phyloP scores from a whole-genome alignment of 2,113 vertebrate species.

The Callaeas wilsoni region DNA sequence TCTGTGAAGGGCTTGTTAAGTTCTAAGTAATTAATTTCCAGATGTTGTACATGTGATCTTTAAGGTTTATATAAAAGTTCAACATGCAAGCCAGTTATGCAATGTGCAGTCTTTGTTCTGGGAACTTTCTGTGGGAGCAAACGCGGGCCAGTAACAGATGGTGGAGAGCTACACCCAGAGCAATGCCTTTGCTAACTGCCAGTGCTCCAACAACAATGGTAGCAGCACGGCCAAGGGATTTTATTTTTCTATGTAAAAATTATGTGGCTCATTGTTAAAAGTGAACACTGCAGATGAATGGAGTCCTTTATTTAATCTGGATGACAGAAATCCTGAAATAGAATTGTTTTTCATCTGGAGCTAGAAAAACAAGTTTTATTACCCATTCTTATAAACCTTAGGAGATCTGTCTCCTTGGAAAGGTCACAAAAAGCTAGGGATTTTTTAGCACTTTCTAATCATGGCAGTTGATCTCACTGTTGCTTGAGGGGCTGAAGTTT shows the following conservation, averaged over 20 bases:
- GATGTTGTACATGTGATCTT: background rate
- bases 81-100: background rate
- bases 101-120: background rate
- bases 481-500: background rate
- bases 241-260: constrained; percentile 32
- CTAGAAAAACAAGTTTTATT: background rate
- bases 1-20: background rate
- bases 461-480: background rate
- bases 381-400: background rate
- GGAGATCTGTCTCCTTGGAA: background rate
- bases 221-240: constrained; percentile 26
- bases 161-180: background rate
- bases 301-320: constrained; percentile 26
- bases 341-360: constrained; percentile 33
- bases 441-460: background rate
- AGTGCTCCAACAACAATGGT: constrained; percentile 40
- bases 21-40: background rate
- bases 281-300: background rate
- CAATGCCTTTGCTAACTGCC: background rate
- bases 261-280: constrained; percentile 53
- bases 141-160: background rate
- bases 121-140: background rate
- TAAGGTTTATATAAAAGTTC: background rate
- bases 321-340: constrained; percentile 35
- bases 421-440: background rate